Base-by-base conservation (phyloP, 2,113 vertebrate genomes). In the Pluvianellus socialis region DNA sequence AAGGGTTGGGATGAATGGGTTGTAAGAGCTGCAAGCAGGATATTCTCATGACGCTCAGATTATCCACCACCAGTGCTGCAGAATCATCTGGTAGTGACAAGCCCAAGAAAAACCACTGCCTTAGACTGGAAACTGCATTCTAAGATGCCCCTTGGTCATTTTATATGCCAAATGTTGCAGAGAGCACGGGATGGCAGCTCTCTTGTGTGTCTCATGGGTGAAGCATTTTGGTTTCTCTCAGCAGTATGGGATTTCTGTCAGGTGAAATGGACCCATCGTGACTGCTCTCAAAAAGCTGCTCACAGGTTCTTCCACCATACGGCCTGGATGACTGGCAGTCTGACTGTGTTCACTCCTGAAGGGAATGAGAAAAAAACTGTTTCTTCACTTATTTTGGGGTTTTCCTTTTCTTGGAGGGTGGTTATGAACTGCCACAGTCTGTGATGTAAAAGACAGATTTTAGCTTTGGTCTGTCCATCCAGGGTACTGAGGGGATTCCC, bases 231-330 rank as follows among this genome's bases (percentile, higher is more conserved):
- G 7, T 20, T 63, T 45, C 62, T 52, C 0, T 0, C 18, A 63
- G 21, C 0, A 0, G 4, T 24, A 11, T 40, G 67, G 17, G 35
- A 67, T 40, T 79, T 79, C 44, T 18, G 12, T 44, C 32, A 38
- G 17, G 49, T 52, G 55, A 56, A 73, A 83, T 9, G 38, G 18
- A 52, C 18, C 32, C 12, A 4, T 15, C 1, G 0, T 1, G 2
- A 42, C 35, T 30, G 30, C 23, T 24, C 32, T 83, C 0, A 0
- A 50, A 79, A 72, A 50, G 14, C 19, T 56, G 23, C 59, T 52
- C 35, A 20, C 42, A 50, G 30, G 9, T 52, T 63, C 16, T 74
- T 32, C 32, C n/a, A 22, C 45, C 38, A 32, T 2, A 3, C 22
- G 28, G 15, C 50, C 65, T 32, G 15, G 17, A 23, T 20, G 32